Conservation (phyloP, 2,888 invertebrate genomes). For the Melinaea menophilus region DNA sequence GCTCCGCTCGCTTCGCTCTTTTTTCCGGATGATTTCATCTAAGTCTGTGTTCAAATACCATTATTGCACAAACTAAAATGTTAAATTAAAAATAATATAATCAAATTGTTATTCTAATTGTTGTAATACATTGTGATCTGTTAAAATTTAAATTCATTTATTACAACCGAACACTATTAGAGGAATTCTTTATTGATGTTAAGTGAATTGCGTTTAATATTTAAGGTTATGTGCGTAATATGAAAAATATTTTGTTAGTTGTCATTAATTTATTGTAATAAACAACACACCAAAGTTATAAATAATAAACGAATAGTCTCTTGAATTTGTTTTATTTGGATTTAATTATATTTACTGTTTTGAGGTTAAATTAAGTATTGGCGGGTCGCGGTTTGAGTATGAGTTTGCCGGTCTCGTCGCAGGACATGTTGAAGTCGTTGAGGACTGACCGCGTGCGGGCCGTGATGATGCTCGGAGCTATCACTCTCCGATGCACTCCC, state of each 20-base stretch:
- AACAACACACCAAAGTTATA: slow-evolving; percentile 77
- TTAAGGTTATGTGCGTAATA: slow-evolving; percentile 45
- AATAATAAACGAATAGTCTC: slow-evolving; percentile 73
- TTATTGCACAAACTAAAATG: neutral
- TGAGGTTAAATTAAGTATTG: slow-evolving; percentile 42
- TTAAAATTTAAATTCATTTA: slow-evolving; percentile 27
- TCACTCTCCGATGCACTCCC: slow-evolving; percentile 97
- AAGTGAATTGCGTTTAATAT: slow-evolving; percentile 31
- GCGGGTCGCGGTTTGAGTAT: slow-evolving; percentile 93
- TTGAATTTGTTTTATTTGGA: slow-evolving; percentile 53
- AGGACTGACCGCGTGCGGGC: slow-evolving; percentile 93
- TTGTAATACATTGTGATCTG: slow-evolving; percentile 26
- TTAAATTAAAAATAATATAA: neutral
- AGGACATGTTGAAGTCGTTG: slow-evolving; percentile 98
- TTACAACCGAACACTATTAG: slow-evolving; percentile 18
- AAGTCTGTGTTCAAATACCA: no score
- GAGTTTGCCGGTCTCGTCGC: slow-evolving; percentile 97
- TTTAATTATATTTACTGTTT: slow-evolving; percentile 43
- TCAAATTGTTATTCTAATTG: slow-evolving; percentile 16
- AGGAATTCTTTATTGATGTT: slow-evolving; percentile 29
- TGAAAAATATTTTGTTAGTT: slow-evolving; percentile 60
- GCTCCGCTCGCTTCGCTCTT: no score
- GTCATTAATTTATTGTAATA: slow-evolving; percentile 73
- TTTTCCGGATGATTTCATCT: no score
- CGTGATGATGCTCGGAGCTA: slow-evolving; percentile 97